These are phyloP conservation scores for Pachymerium ferrugineum DNA, from an alignment of 2,888 invertebrate species.

Conservation along the genomic window DNA sequence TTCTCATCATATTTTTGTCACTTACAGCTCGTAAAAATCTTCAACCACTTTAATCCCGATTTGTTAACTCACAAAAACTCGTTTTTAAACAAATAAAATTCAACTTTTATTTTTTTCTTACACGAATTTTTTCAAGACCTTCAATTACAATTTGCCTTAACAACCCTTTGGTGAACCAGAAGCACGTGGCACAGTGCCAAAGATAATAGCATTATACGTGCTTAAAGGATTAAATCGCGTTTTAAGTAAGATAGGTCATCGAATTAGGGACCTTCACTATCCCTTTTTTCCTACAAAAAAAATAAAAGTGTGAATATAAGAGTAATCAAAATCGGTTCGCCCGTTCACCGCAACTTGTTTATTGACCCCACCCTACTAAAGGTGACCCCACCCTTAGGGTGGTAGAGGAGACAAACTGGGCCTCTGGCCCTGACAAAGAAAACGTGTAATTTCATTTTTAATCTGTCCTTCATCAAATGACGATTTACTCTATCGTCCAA, in stretches of 20 bases:
- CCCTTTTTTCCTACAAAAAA: not conserved
- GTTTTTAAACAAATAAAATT: not conserved
- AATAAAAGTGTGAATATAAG: not conserved
- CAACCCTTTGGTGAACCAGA: not conserved
- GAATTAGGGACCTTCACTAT: not conserved
- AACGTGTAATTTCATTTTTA: not conserved
- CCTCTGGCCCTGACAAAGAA: not conserved
- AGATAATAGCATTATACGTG: not conserved
- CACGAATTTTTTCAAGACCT: no score
- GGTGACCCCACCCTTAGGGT: not conserved
- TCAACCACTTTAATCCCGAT: no score
- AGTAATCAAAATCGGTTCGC: not conserved
- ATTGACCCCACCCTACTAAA: not conserved
- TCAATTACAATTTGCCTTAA: not conserved
- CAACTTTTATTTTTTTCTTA: not conserved
- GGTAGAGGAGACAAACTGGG: not conserved
- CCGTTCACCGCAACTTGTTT: not conserved
- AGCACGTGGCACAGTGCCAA: not conserved
- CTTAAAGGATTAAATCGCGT: not conserved
- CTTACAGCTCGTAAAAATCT: no score
- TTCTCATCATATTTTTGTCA: no score
- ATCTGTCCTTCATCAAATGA: not conserved
- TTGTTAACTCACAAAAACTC: no score
- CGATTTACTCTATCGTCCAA: not conserved
- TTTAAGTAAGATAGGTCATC: not conserved